Percentiles rank a stretch among this genome's conserved stretches.
Conservation (phyloP, 2,888 invertebrate species). For the Lasioglossum lativentre region DNA sequence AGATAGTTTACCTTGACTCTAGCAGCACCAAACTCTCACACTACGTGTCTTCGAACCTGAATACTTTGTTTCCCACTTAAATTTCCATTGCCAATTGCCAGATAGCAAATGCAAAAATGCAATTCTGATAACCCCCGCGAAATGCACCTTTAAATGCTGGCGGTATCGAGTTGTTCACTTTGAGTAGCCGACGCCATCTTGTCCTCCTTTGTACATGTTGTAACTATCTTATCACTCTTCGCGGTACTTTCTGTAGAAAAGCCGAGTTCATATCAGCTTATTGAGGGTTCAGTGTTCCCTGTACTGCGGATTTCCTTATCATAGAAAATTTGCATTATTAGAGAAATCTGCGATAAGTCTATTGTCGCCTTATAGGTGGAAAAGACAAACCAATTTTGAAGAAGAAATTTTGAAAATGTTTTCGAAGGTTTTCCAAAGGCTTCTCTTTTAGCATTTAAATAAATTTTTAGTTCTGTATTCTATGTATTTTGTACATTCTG, state of each 20-base stretch:
- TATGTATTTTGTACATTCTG: background rate
- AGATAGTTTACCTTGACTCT: background rate
- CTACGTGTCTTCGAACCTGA: background rate
- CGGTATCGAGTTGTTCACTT: conserved; percentile 19
- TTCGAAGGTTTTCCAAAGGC: background rate
- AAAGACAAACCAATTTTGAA: background rate
- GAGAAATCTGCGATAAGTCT: background rate
- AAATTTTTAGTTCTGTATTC: background rate
- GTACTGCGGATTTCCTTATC: background rate
- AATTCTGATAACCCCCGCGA: background rate
- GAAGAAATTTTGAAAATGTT: background rate
- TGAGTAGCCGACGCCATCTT: conserved; percentile 45
- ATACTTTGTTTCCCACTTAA: background rate
- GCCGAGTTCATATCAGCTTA: background rate
- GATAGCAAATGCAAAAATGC: background rate
- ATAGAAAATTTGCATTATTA: background rate
- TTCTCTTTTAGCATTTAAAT: background rate
- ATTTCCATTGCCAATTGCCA: background rate
- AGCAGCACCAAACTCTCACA: background rate
- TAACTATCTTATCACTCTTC: conserved; percentile 63
- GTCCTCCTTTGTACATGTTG: conserved; percentile 35
- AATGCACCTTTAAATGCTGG: background rate
- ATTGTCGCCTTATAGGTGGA: background rate
- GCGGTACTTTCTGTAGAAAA: conserved; percentile 48
- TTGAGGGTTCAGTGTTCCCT: background rate